A percentile compares a stretch with the other conserved stretches of the same genome.
Evolutionary conservation across 1,140 invertebrate genomes (phyloP).

Genomic region (Pogonomyrmex barbatus): DNA sequence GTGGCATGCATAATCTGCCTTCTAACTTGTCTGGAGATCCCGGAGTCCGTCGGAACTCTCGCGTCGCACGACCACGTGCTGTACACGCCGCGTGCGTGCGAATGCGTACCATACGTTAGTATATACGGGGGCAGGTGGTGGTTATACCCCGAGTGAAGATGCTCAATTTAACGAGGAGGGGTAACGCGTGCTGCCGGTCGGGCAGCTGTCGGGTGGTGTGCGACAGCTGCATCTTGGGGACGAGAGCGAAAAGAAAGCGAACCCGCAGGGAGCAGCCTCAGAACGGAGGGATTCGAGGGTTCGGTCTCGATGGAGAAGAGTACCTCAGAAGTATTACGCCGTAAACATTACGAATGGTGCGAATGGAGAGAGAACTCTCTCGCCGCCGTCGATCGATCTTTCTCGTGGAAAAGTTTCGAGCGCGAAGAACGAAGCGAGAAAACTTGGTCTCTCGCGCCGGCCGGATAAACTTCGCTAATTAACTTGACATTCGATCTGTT

Average conservation of each 20-base stretch:
- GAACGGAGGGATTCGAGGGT: not conserved
- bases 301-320: not conserved
- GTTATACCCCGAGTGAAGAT: conserved; percentile 76
- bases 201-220: conserved; percentile 77
- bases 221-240: conserved; percentile 80
- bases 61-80: conserved; percentile 56
- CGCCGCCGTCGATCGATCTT: conserved; percentile 24
- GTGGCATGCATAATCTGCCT: conserved; percentile 58
- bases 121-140: conserved; percentile 70
- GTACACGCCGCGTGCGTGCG: not conserved
- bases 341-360: conserved; percentile 7
- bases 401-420: conserved; percentile 33
- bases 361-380: not conserved
- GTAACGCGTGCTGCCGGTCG: conserved; percentile 70
- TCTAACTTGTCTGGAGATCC: conserved; percentile 33
- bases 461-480: conserved; percentile 23
- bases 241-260: conserved; percentile 58
- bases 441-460: not conserved
- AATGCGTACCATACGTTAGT: conserved; percentile 28
- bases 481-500: not conserved
- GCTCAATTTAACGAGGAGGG: conserved; percentile 77
- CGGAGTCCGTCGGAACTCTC: not conserved
- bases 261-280: not conserved
- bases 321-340: conserved; percentile 1
- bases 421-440: not conserved